phyloP scores from a whole-genome alignment of 1,140 invertebrate species.

The Papilio dardanus region DNA sequence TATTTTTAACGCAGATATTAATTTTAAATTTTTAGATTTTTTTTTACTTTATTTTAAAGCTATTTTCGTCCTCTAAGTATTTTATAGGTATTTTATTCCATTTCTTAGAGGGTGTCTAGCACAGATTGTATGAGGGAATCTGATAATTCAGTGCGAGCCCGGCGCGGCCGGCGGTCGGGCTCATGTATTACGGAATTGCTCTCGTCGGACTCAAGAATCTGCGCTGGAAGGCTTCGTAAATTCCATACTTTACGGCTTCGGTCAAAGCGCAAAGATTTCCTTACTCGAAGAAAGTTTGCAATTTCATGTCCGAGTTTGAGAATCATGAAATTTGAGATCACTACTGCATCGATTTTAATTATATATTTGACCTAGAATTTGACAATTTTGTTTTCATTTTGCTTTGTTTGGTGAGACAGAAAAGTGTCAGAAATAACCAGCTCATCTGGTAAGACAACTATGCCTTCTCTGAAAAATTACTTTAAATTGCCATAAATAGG shows the following conservation, averaged over 20 bases:
- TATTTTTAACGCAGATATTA: neutral
- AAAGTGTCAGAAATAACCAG: slow-evolving; percentile 7
- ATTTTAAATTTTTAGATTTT: neutral
- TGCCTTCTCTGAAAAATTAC: neutral
- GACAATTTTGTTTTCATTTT: neutral
- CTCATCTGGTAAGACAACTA: neutral
- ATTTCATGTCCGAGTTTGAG: neutral
- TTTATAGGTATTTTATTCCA: slow-evolving; percentile 24
- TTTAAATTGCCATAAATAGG: neutral
- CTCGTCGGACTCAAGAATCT: slow-evolving; percentile 52
- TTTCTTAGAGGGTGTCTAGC: slow-evolving; percentile 42
- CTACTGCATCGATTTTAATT: neutral
- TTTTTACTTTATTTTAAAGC: neutral
- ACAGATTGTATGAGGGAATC: slow-evolving; percentile 52
- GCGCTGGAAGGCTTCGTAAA: slow-evolving; percentile 47
- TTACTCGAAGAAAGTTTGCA: slow-evolving; percentile 37
- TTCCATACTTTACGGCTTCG: slow-evolving; percentile 46
- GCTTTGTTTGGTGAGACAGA: neutral
- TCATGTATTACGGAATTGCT: slow-evolving; percentile 65
- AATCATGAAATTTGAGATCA: neutral
- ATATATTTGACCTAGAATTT: no score
- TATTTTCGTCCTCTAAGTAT: slow-evolving; percentile 6
- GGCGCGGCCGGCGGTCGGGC: slow-evolving; percentile 49
- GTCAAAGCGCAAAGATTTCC: slow-evolving; percentile 43
- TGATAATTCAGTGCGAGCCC: slow-evolving; percentile 61